Percentiles rank a stretch among this genome's conserved stretches.
These are phyloP conservation scores for Chrysemys picta DNA, from an alignment of 2,113 vertebrate species.

Conservation along the genomic window DNA sequence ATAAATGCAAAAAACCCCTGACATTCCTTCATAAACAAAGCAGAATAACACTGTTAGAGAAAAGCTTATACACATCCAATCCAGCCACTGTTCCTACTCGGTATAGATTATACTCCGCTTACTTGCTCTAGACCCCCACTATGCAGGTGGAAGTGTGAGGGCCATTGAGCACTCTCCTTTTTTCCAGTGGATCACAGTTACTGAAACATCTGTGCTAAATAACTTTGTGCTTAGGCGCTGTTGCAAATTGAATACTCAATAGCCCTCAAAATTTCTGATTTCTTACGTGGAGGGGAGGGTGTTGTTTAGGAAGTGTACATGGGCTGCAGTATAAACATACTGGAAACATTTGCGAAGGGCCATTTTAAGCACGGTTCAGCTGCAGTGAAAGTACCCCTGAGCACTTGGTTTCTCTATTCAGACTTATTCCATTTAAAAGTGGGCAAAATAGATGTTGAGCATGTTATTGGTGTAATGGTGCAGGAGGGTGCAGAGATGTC, in stretches of 20 bases:
- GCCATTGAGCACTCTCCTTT: conserved; percentile 64
- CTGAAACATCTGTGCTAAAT: conserved; percentile 58
- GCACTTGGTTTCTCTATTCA: conserved; percentile 68
- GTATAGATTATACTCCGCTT: background rate
- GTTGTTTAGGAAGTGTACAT: conserved; percentile 65
- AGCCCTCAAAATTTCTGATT: conserved; percentile 76
- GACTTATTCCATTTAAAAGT: conserved; percentile 54
- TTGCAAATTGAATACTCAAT: conserved; percentile 64
- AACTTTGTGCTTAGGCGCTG: conserved; percentile 52
- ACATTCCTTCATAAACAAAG: conserved; percentile 41
- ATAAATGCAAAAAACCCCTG: conserved; percentile 43
- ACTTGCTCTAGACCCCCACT: conserved; percentile 4
- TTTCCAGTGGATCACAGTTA: conserved; percentile 63
- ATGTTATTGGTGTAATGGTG: conserved; percentile 16
- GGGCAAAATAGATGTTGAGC: conserved; percentile 41
- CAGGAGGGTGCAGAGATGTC: background rate
- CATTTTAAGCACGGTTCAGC: conserved; percentile 64
- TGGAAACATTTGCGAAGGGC: conserved; percentile 68
- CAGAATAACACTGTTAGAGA: conserved; percentile 50
- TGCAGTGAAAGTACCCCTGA: conserved; percentile 62
- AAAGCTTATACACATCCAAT: conserved; percentile 9
- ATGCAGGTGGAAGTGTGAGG: conserved; percentile 51
- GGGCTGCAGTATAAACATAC: conserved; percentile 66
- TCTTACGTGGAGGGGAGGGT: conserved; percentile 69
- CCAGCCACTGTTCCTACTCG: conserved; percentile 18